Conservation (phyloP, 2,888 invertebrate species). For the Dione juno region DNA sequence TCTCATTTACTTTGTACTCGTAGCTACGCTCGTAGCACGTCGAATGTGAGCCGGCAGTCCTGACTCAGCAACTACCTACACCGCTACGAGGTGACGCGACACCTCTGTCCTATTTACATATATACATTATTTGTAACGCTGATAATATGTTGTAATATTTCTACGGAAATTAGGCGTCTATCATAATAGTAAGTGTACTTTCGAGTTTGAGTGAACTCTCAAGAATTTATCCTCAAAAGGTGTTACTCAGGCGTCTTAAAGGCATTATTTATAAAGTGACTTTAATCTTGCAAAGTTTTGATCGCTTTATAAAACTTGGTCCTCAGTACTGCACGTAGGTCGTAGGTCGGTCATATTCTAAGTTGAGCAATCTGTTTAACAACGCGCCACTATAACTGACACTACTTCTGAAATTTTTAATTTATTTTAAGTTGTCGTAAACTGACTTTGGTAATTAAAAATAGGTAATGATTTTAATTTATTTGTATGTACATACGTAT, state of each 20-base stretch:
- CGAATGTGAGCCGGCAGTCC: no score
- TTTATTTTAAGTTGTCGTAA: neutral
- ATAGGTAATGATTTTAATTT: no score
- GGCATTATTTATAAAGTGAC: slow-evolving; percentile 29
- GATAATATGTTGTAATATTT: neutral
- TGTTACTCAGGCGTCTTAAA: slow-evolving; percentile 2
- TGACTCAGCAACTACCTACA: no score
- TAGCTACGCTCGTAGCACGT: no score
- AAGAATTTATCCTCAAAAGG: slow-evolving; percentile 8
- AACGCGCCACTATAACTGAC: slow-evolving; percentile 16
- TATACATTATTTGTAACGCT: no score
- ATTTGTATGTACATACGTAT: no score
- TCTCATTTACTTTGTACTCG: no score
- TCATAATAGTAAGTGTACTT: neutral
- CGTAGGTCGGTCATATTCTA: neutral
- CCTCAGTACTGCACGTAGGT: neutral
- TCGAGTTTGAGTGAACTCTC: neutral
- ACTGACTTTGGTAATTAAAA: neutral
- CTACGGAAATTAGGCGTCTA: neutral
- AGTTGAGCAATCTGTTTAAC: slow-evolving; percentile 14
- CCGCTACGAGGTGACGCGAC: no score
- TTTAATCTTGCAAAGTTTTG: slow-evolving; percentile 28
- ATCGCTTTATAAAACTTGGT: slow-evolving; percentile 30
- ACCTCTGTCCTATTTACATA: no score
- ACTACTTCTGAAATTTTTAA: neutral